Percentiles rank a stretch among this genome's conserved stretches.
These are phyloP conservation scores for Python bivittatus DNA, from an alignment of 2,113 vertebrate species.

Conservation along the genomic window DNA sequence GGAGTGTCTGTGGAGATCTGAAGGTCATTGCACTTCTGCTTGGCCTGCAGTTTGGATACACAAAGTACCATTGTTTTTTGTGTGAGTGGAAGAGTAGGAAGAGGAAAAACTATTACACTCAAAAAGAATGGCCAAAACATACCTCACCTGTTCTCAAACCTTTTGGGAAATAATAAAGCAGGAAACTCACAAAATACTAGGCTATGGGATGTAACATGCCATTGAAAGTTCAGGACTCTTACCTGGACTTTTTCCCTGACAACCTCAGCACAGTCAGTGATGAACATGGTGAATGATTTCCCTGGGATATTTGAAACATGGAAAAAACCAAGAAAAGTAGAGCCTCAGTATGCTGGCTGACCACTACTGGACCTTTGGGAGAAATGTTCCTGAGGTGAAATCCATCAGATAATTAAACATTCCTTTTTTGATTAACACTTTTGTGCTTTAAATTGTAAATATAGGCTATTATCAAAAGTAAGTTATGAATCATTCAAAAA, in stretches of 20 bases:
- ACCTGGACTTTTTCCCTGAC: neutral
- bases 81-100: neutral
- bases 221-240: neutral
- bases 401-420: neutral
- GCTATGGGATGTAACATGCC: neutral
- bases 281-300: neutral
- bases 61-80: neutral
- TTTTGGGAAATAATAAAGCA: neutral
- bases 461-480: neutral
- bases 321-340: neutral
- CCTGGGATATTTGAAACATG: neutral
- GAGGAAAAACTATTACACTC: neutral
- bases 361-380: neutral
- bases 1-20: neutral
- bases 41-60: neutral
- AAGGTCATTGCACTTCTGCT: neutral
- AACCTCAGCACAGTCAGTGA: neutral
- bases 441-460: neutral
- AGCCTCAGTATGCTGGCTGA: neutral
- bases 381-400: neutral
- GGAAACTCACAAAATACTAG: neutral
- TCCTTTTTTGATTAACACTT: neutral
- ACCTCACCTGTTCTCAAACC: neutral
- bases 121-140: neutral
- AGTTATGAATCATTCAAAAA: neutral